Evolutionary conservation across 2,888 invertebrate species (phyloP), one percentile per base, ranked within the genome.

Genomic region (Dastarcus helophoroides): DNA sequence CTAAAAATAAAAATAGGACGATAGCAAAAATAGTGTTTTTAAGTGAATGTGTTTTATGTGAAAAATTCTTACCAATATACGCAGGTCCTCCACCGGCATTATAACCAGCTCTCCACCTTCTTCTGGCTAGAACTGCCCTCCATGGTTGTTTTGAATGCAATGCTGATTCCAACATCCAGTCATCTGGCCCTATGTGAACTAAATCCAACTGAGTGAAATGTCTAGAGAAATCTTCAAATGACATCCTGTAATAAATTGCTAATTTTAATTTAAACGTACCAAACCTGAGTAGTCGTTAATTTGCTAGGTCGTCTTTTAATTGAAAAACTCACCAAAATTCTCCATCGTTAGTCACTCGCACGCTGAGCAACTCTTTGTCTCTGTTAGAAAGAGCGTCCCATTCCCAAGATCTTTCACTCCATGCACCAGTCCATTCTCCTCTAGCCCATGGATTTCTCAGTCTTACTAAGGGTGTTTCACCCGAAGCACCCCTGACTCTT

Each of bases 141-240:
- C 77, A 79, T 12, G 77, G 79, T 51, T 74, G 73, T 49, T 71
- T 71, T 26, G 71, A 69, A 53, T 73, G 77, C 42, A 79, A 64
- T 17, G 75, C 73, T 10, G 72, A 67, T 56, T 79, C 79, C 44
- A 66, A 58, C 70, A 76, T 68, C 78, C 79, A 79, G 56, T 78
- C 79, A 54, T 82, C 82, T 8, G 81, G 82, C 6, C 79, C 80
- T 40, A 81, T 70, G 55, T 80, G 80, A 41, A 81, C 78, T 47
- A 82, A 65, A 57, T 78, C 77, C 43, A 79, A 62, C 47, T 74
- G 71, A 2, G 70, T 69, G 62, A 79, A 81, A 51, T 71, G 68
- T 9, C 65, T 58, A 28, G 73, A 68, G 57, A 80, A 79, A 51
- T 80, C 79, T 29, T 68, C 69, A 53, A 79, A 73, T 9, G 74